Evolutionary conservation across 1,140 invertebrate genomes (phyloP), one percentile per base, ranked within the genome.

Genomic region (Drosophila pandora): DNA sequence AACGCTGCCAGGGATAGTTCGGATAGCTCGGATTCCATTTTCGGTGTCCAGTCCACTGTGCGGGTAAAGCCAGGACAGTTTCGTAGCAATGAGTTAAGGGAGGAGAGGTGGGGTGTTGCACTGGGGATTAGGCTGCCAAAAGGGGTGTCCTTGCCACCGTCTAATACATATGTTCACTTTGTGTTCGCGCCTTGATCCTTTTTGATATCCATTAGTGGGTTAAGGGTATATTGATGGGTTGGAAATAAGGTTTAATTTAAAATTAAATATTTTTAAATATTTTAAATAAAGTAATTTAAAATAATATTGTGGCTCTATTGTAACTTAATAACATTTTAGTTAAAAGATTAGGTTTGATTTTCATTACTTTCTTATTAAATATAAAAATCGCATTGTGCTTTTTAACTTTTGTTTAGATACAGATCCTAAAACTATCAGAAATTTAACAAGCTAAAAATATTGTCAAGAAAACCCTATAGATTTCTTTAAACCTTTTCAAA

Each of bases 161-260:
- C 63, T 70, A 72, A 59, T 80, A 68, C 90, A 91, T 90, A 90
- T 90, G 89, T 90, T 90, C 88, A 87, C 82, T 90, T 90, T 90
- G 67, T 72, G 64, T 74, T 79, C 52, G 59, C 65, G 61, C 56
- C 59, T 75, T 85, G 76, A 87, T 87, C 82, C 82, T 75, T 72
- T 73, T 58, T 48, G 53, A 23, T 75, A 39, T 13, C 60, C 48
- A 65, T 43, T 23, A 65, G 3, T 2, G 3, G 23, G 17, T 2
- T 1, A 1, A 6, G 53, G 70, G 70, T 74, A 74, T 74, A 47
- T 21, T 13, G 17, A 22, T 22, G 43, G 45, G 21, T 10, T 12
- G 34, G 10, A 37, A 43, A 21, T 17, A 37, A 37, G 12, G 34
- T 13, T 0, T 0, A 10, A 50, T 25, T n/a, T 45, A 1, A 37